Evolutionary conservation across 2,113 vertebrate genomes (phyloP), one percentile per base, ranked within the genome.

Genomic region (Nettapus auritus): DNA sequence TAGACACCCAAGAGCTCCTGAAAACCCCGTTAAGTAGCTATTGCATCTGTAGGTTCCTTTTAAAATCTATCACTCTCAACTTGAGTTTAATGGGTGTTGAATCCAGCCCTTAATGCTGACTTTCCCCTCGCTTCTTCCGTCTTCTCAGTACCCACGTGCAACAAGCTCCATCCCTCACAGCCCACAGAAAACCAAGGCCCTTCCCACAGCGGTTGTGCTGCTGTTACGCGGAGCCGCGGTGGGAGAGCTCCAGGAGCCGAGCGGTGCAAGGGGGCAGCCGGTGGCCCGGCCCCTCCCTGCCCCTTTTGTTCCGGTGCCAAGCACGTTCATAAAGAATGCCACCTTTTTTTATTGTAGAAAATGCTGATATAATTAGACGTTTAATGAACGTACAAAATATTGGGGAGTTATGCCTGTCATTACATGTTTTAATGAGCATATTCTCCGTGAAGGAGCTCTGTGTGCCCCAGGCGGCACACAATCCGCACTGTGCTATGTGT

Each of bases 341-440:
- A 12, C 13, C 0, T 44, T 12, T 12, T 12, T 12, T 80, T 71
- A 67, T 53, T 63, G 44, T 6, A 93, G 94, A 60, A 95, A 96
- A 81, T 2, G 21, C 50, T 33, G 8, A 69, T 77, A 31, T 95
- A 90, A 71, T 78, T 88, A 86, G 87, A 28, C 77, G 13, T 88
- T 94, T 85, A 95, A 90, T 34, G 82, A 88, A 73, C 66, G 86
- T 13, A 69, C 55, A 59, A 60, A 48, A 40, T 48, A 71, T 21
- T 55, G 56, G 89, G 92, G 91, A 88, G 52, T 31, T 87, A 26
- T n/a, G 88, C 56, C 93, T 97, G 85, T 44, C 79, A 15, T 96
- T 91, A 91, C 59, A 68, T 40, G 1, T 82, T 97, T 97, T 93
- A 97, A 96, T 12, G 77, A 97, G 96, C 89, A 1, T 48, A 6